Percentiles rank a stretch among this genome's conserved stretches.
Conservation (phyloP, 2,113 vertebrate species). For the Vireo altiloquus region DNA sequence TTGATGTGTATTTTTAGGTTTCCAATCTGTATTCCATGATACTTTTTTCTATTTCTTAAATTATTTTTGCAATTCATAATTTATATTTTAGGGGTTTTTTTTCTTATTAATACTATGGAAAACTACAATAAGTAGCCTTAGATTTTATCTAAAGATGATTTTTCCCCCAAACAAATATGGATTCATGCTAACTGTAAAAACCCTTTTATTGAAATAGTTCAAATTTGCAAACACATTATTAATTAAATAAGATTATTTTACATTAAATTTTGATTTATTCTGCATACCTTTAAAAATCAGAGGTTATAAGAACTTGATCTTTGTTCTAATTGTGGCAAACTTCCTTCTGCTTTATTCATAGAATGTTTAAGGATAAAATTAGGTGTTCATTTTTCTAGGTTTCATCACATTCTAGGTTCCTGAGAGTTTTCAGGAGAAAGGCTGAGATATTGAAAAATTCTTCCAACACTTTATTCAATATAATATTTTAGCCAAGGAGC, state of each 20-base stretch:
- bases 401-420: not conserved
- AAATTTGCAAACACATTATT: not conserved
- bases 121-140: not conserved
- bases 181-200: not conserved
- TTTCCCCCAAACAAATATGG: not conserved
- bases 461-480: not conserved
- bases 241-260: not conserved
- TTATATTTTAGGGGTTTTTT: not conserved
- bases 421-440: not conserved
- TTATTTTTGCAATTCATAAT: not conserved
- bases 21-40: not conserved
- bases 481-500: not conserved
- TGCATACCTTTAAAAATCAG: not conserved
- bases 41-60: not conserved
- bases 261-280: not conserved
- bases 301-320: not conserved
- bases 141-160: not conserved
- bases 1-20: not conserved
- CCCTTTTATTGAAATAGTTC: not conserved
- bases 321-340: not conserved
- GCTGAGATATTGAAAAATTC: not conserved
- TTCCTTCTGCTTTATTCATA: not conserved
- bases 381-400: not conserved
- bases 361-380: not conserved
- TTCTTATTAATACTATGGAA: not conserved